Conservation (phyloP, 2,113 vertebrate species). For the Chaetorhynchus papuensis region DNA sequence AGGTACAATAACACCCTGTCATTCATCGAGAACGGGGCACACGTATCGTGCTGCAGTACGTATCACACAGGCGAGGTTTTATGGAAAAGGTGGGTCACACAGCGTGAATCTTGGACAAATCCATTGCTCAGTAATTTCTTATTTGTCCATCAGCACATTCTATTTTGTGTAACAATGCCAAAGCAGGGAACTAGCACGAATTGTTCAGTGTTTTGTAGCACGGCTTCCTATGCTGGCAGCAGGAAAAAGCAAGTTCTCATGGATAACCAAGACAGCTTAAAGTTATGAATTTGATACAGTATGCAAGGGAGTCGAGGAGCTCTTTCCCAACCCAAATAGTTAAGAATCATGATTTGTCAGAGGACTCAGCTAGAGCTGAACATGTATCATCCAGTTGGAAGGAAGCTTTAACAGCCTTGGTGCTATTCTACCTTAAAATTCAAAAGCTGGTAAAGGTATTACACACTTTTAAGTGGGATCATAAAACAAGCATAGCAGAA, state of each 20-base stretch:
- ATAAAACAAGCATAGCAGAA: neutral
- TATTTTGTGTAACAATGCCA: neutral
- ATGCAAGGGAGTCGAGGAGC: neutral
- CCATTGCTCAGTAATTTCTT: neutral
- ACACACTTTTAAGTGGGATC: neutral
- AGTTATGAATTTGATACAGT: neutral
- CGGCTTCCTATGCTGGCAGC: neutral
- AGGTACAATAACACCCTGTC: neutral
- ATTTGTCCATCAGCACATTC: neutral
- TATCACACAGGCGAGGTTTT: neutral
- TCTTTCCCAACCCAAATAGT: neutral
- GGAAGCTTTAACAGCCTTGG: neutral
- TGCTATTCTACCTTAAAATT: neutral
- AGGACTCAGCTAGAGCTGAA: neutral
- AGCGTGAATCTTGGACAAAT: neutral
- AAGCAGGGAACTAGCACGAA: neutral
- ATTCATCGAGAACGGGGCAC: rapidly evolving
- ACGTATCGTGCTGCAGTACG: rapidly evolving
- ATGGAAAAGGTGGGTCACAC: neutral
- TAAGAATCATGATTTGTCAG: neutral
- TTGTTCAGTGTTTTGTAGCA: neutral
- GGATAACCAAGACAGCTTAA: neutral
- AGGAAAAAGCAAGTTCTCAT: neutral
- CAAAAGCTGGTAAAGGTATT: neutral
- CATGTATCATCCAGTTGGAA: neutral